Conservation (phyloP, 2,888 invertebrate genomes). For the Oxyteleia sp. region DNA sequence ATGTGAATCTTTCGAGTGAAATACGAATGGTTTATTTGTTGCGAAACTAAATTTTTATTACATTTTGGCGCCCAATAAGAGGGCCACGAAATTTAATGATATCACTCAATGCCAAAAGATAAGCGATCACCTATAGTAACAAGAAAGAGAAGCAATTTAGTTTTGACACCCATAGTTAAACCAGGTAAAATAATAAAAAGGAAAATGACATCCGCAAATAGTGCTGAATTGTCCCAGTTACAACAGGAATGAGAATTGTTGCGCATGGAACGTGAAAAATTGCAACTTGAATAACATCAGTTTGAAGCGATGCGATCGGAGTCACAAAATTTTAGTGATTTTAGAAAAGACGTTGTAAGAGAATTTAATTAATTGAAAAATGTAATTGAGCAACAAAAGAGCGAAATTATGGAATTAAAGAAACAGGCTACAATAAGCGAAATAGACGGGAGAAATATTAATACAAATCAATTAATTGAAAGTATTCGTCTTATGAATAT, state of each 20-base stretch:
- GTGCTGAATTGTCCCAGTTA: neutral
- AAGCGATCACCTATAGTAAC: neutral
- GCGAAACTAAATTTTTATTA: too few relatives aligned
- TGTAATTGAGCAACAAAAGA: conserved; percentile 3
- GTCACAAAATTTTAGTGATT: neutral
- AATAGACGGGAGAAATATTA: neutral
- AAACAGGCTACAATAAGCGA: neutral
- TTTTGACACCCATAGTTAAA: neutral
- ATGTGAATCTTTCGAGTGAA: too few relatives aligned
- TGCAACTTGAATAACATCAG: neutral
- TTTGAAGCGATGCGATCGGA: neutral
- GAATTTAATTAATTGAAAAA: conserved; percentile 2
- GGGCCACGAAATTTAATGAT: neutral
- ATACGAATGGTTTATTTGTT: too few relatives aligned
- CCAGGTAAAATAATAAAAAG: neutral
- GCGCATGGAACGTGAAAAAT: neutral
- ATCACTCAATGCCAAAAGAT: conserved; percentile 1
- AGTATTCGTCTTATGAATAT: conserved; percentile 10
- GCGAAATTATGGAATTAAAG: conserved; percentile 10
- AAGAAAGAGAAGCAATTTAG: neutral
- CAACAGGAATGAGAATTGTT: conserved; percentile 8
- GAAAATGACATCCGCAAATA: neutral
- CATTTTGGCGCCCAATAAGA: conserved; percentile 3
- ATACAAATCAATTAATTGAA: conserved; percentile 10
- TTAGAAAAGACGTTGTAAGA: neutral